Percentiles rank a stretch among this genome's conserved stretches.
Evolutionary conservation across 2,888 invertebrate species (phyloP).

Genomic region (Shargacucullia verbasci): DNA sequence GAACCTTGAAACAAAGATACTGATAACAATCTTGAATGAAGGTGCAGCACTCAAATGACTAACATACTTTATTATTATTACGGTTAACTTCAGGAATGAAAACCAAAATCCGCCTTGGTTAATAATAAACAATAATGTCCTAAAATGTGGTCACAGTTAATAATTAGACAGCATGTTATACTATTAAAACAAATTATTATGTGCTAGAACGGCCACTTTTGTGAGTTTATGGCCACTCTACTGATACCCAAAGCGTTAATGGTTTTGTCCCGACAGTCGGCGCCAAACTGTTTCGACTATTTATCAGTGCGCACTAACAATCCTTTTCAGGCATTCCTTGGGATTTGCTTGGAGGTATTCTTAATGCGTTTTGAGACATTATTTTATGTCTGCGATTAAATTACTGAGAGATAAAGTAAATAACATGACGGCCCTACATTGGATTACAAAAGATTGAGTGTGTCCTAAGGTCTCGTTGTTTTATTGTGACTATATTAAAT

Average conservation of each 20-base stretch:
- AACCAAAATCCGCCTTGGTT: not conserved
- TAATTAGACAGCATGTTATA: conserved; percentile 10
- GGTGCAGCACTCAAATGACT: not conserved
- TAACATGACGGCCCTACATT: not conserved
- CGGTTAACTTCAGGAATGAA: not conserved
- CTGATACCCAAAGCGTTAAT: conserved; percentile 67
- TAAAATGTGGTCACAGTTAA: conserved; percentile 2
- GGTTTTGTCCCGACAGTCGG: conserved; percentile 70
- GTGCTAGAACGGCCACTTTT: conserved; percentile 22
- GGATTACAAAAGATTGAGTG: conserved; percentile 4
- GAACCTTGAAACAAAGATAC: not conserved
- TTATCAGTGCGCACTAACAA: conserved; percentile 38
- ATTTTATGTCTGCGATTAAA: conserved; percentile 30
- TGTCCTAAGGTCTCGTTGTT: conserved; percentile 7
- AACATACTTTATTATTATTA: not conserved
- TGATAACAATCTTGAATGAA: not conserved
- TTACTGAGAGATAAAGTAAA: conserved; percentile 24
- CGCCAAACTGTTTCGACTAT: conserved; percentile 62
- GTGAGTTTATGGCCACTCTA: conserved; percentile 40
- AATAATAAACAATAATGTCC: conserved; percentile 14
- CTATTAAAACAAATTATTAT: conserved; percentile 24
- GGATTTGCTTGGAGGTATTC: conserved; percentile 16
- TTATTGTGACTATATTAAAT: not conserved
- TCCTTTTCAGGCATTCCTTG: conserved; percentile 25
- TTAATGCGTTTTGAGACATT: conserved; percentile 23